These are phyloP conservation scores for Bombus soroeensis DNA, from an alignment of 1,140 invertebrate species.

Conservation along the genomic window DNA sequence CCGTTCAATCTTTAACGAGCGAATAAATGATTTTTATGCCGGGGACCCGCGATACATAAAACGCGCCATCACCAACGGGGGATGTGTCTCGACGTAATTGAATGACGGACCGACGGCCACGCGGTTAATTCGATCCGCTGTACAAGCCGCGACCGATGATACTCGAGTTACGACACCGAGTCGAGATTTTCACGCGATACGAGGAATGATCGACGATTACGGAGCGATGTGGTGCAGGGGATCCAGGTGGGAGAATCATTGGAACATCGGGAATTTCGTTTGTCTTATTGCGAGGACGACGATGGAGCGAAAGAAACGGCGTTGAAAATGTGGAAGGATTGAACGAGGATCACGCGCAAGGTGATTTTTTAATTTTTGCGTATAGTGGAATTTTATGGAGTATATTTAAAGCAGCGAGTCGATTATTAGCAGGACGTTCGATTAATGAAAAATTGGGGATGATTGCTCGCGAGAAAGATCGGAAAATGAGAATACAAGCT, in stretches of 20 bases:
- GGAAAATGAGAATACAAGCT: no score
- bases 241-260: neutral
- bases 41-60: conserved; percentile 7
- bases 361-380: no score
- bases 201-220: neutral
- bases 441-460: no score
- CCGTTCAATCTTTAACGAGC: conserved; percentile 44
- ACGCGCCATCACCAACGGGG: neutral
- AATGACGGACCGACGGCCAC: conserved; percentile 13
- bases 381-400: no score
- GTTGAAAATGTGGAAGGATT: no score
- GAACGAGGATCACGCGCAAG: no score
- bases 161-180: neutral
- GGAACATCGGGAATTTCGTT: no score
- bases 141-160: neutral
- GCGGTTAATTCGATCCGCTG: neutral
- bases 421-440: no score
- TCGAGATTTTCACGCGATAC: neutral
- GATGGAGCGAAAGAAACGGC: no score
- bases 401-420: no score
- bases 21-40: conserved; percentile 47
- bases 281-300: neutral
- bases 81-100: conserved; percentile 21
- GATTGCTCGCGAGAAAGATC: no score
- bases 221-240: neutral